Evolutionary conservation across 2,113 vertebrate species (phyloP), one percentile per base, ranked within the genome.

Genomic region (Macquaria australasica): DNA sequence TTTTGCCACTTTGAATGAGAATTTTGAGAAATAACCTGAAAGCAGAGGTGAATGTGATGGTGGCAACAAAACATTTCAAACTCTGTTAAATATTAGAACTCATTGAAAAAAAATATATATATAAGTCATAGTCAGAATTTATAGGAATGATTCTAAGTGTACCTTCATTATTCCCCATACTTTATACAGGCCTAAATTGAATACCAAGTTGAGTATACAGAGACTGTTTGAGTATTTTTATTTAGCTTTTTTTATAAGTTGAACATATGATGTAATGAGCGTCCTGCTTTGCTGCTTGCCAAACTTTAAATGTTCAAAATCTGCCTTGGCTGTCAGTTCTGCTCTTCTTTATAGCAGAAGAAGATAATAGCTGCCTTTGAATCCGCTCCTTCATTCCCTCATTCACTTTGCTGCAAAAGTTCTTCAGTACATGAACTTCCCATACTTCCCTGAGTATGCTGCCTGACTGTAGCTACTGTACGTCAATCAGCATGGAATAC

Each of bases 291-390:
- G 21, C 51, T 63, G 31, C 28, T 31, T 82, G 73, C 56, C 55
- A 77, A 74, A 70, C 48, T 73, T 73, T 0, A 53, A 34, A 77
- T 43, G 43, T 66, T 64, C 10, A 60, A n/a, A 59, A 50, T 53
- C n/a, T 18, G 16, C 31, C 15, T 34, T 34, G 12, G 25, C 68
- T 50, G 15, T 82, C 74, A 31, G 1, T 31, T 72, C 21, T 67
- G 39, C 20, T 43, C 34, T 43, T 25, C n/a, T 63, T 31, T 31
- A 31, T 3, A 39, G 53, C 39, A 10, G 66, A 16, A 45, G 41
- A 62, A 25, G 14, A 48, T 21, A 58, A 41, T 28, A 60, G 11
- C 9, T 48, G 23, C 45, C 21, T 37, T 37, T 39, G 6, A 21
- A 53, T 48, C 21, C 1, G 6, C 2, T 72, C 4, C 21, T 43